These are phyloP conservation scores for Gymnodraco acuticeps DNA, from an alignment of 2,797 vertebrate species.

Conservation along the genomic window DNA sequence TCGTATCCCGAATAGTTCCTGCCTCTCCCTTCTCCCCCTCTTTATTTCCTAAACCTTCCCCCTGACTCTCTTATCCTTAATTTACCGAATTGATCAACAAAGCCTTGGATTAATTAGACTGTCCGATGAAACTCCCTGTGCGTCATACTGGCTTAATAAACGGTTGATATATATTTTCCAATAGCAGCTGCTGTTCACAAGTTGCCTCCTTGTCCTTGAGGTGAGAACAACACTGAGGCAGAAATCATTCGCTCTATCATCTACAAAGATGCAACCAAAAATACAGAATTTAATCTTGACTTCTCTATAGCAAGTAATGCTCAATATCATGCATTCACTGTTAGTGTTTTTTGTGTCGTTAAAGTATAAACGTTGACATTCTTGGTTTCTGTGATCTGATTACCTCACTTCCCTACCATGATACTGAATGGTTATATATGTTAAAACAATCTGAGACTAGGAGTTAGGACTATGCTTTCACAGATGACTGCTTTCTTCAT, in stretches of 20 bases:
- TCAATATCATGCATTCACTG: no score
- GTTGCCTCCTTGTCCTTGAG: not conserved
- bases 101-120: constrained; percentile 48
- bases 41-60: constrained; percentile 23
- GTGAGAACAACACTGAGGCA: not conserved
- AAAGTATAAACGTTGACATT: no score
- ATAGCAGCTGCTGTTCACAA: constrained; percentile 22
- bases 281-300: no score
- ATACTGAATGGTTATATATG: no score
- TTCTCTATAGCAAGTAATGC: no score
- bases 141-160: constrained; percentile 48
- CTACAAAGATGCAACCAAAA: not conserved
- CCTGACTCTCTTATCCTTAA: constrained; percentile 20
- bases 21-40: constrained; percentile 33
- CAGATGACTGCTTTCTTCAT: no score
- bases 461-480: no score
- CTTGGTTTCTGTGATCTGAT: no score
- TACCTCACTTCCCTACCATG: no score
- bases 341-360: no score
- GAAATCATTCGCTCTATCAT: constrained; percentile 3
- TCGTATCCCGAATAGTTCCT: constrained; percentile 65
- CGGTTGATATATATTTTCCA: constrained; percentile 50
- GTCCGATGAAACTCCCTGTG: constrained; percentile 47
- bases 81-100: constrained; percentile 58
- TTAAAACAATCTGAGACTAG: no score